Conservation (phyloP, 2,888 invertebrate species). For the Galeopsomyia nigrocyanea region DNA sequence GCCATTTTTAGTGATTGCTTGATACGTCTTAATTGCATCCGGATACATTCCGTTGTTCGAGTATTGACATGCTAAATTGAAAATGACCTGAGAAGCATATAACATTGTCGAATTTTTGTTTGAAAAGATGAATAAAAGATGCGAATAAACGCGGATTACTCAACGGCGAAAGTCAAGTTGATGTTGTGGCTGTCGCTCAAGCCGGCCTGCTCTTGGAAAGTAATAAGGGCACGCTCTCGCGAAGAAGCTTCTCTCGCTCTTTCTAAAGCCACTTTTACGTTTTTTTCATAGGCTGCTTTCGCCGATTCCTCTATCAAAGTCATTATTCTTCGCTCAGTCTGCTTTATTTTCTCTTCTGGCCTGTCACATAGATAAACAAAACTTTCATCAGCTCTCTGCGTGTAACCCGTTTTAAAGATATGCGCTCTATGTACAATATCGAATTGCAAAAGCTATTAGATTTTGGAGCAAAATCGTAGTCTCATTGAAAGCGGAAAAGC, state of each 20-base stretch:
- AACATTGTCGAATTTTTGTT: background rate
- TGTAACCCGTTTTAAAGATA: too few relatives aligned
- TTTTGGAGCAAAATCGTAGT: conserved; percentile 5
- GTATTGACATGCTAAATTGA: conserved; percentile 96
- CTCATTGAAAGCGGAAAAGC: conserved; percentile 49
- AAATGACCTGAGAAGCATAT: conserved; percentile 81
- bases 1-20: conserved; percentile 92
- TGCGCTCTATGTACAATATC: too few relatives aligned
- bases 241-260: conserved; percentile 98
- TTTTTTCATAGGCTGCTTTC: conserved; percentile 75
- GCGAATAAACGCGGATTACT: too few relatives aligned
- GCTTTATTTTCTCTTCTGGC: conserved; percentile 91
- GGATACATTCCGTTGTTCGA: conserved; percentile 94
- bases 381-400: too few relatives aligned
- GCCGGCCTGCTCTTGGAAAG: conserved; percentile 92
- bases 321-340: conserved; percentile 90
- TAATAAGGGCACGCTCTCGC: conserved; percentile 89
- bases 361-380: conserved; percentile 69
- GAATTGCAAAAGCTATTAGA: background rate
- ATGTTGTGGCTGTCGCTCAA: conserved; percentile 92
- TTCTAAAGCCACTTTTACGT: conserved; percentile 79
- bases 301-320: conserved; percentile 93
- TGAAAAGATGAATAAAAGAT: background rate
- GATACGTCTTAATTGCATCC: conserved; percentile 96
- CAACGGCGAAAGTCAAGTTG: conserved; percentile 94